These are phyloP conservation scores for Xenopus tropicalis DNA, from an alignment of 2,113 vertebrate genomes.

Conservation along the genomic window DNA sequence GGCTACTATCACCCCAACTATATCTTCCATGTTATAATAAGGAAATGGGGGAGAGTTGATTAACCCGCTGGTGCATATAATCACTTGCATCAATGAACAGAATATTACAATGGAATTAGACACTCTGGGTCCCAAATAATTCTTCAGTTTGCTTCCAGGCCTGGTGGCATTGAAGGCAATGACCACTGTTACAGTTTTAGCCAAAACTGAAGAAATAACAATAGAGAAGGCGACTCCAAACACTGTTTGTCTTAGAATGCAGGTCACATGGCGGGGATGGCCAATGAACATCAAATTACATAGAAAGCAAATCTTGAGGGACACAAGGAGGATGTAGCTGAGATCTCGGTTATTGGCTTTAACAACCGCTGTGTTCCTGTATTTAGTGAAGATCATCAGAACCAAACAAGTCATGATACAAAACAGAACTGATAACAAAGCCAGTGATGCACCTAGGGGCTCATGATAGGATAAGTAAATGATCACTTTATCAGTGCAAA, in stretches of 20 bases:
- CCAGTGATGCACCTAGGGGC: constrained; percentile 57
- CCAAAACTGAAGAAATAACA: constrained; percentile 20
- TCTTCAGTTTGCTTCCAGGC: constrained; percentile 3
- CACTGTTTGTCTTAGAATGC: constrained; percentile 1
- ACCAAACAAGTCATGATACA: constrained; percentile 49
- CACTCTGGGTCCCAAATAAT: background rate
- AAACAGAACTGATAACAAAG: constrained; percentile 52
- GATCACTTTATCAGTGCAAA: constrained; percentile 59
- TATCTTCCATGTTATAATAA: constrained; percentile 48
- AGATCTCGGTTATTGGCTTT: constrained; percentile 40
- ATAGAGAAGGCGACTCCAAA: constrained; percentile 16
- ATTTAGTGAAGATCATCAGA: constrained; percentile 48
- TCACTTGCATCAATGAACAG: constrained; percentile 48
- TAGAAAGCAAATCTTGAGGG: constrained; percentile 52
- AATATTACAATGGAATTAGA: background rate
- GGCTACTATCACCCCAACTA: constrained; percentile 58
- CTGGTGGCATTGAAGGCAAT: constrained; percentile 22
- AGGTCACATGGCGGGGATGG: background rate
- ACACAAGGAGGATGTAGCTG: constrained; percentile 54
- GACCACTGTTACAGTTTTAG: constrained; percentile 34
- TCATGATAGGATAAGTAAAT: constrained; percentile 65
- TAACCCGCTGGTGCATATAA: constrained; percentile 62
- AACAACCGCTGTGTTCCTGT: constrained; percentile 51
- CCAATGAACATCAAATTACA: constrained; percentile 40
- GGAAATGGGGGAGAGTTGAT: constrained; percentile 57